Base-by-base conservation (phyloP, 2,113 vertebrate species). In the Erythrolamprus reginae region DNA sequence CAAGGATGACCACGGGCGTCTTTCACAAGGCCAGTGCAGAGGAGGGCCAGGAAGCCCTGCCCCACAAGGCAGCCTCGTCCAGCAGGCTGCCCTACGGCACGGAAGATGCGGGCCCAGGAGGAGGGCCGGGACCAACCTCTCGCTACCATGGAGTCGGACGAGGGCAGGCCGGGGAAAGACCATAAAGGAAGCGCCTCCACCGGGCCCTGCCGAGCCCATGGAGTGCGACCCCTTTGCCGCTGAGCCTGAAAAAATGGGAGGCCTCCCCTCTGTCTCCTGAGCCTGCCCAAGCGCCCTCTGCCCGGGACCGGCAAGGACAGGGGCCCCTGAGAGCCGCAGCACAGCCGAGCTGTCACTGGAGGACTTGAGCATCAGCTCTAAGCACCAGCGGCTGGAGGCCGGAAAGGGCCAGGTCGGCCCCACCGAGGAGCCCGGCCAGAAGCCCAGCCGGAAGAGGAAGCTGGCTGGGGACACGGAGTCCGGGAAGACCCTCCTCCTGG, bases 291-390 rank as follows among this genome's bases (percentile, higher is more conserved):
- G 26, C 13, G 10, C 50, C 50, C 48, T 4, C 28, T 3, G 50
- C 12, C 12, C 42, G n/a, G 8, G 48, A 4, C 1, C 26, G n/a
- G 48, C 84, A 85, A 52, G 85, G 85, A 53, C n/a, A 33, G 21
- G n/a, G 95, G 88, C 77, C 91, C 94, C 0, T n/a, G 98, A 99
- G 91, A 97, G 95, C 94, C 95, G 98, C 88, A 96, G 28, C 61
- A 65, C 98, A 77, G 88, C 98, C 0, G 99, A 99, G 88, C 97
- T 99, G 24, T 99, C 99, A 47, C 96, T 99, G 91, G 99, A 99
- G 94, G 99, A 99, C 83, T 97, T 99, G 3, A 99, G 98, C 91
- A 99, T 99, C 95, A 99, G 99, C 89, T 97, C 98, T 12, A 97
- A 98, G 28, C 93, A 97, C 13, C 96, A 97, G 52, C 28, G 56